A percentile compares a stretch with the other conserved stretches of the same genome.
Conservation (phyloP, 2,113 vertebrate genomes). For the Cygnus buccinator region DNA sequence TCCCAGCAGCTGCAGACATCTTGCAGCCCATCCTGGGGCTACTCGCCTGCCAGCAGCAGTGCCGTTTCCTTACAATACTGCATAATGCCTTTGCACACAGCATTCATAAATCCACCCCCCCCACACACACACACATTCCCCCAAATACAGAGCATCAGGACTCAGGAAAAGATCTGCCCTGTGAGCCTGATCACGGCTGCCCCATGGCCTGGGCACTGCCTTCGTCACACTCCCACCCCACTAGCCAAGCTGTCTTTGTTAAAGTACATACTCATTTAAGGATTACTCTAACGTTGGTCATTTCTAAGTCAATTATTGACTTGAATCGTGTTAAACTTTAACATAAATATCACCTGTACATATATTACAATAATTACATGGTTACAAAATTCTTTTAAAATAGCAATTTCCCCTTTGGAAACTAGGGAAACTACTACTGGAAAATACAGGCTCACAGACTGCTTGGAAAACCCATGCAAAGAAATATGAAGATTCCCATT, state of each 20-base stretch:
- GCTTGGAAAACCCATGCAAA: not conserved
- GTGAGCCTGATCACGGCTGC: not conserved
- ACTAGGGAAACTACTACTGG: not conserved
- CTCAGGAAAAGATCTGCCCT: accelerated
- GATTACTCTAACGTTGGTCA: not conserved
- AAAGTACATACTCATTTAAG: not conserved
- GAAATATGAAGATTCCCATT: conserved; percentile 9
- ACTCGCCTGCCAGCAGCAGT: not conserved
- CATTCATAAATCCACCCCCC: accelerated
- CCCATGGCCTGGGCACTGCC: not conserved
- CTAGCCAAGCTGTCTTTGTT: not conserved
- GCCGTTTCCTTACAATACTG: not conserved
- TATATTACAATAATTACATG: not conserved
- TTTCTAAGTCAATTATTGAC: conserved; percentile 30
- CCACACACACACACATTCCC: not conserved
- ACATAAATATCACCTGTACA: not conserved
- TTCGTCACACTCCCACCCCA: not conserved
- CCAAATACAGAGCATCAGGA: accelerated
- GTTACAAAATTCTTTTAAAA: conserved; percentile 28
- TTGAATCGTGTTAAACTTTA: not conserved
- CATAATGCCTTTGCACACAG: not conserved
- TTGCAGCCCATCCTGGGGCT: accelerated
- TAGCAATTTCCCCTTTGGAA: not conserved
- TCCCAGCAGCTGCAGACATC: not conserved
- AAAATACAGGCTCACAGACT: not conserved